Base-by-base conservation (phyloP, 2,113 vertebrate genomes). In the Ramphastos sulfuratus region DNA sequence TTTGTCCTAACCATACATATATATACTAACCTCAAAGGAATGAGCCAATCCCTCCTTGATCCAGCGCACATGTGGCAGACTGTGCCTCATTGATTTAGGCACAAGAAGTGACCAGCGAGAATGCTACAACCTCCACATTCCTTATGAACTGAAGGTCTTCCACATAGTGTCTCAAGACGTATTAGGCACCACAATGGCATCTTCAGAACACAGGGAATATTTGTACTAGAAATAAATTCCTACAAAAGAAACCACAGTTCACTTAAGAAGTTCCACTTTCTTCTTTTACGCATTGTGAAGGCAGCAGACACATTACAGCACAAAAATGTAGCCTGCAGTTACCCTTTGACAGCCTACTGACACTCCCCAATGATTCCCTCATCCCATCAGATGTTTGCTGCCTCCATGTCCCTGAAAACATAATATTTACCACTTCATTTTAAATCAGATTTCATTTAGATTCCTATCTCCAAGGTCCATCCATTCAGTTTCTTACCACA, bases 1-100 rank as follows among this genome's bases (percentile, higher is more conserved):
- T 10, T 28, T 46, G n/a, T 13, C 37, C 72, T 44, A 35, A 48
- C 21, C 15, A 30, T 3, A 5, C 67, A 44, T 0, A 0, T 1
- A 8, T 4, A 56, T 3, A 55, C 6, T 0, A 1, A 10, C 52
- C 55, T 25, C 78, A 54, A 50, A 56, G n/a, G 20, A 39, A 55
- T 0, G 0, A 82, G 25, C 4, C 30, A 24, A n/a, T 6, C 25
- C 24, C 33, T 56, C 1, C 0, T 6, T 42, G 16, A 21, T 48
- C 10, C 33, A 14, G 16, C 1, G 2, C 16, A 15, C 7, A 3
- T 0, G 4, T 6, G n/a, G 10, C 48, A 33, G 33, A 9, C 55
- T 8, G 46, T 42, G 31, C 48, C 37, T 28, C 1, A 4, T 7
- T 9, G 13, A 15, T 61, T n/a, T 8, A 52, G 16, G 24, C 37